These are phyloP conservation scores for Ancistrus triradiatus DNA, from an alignment of 2,113 vertebrate genomes.

Conservation along the genomic window DNA sequence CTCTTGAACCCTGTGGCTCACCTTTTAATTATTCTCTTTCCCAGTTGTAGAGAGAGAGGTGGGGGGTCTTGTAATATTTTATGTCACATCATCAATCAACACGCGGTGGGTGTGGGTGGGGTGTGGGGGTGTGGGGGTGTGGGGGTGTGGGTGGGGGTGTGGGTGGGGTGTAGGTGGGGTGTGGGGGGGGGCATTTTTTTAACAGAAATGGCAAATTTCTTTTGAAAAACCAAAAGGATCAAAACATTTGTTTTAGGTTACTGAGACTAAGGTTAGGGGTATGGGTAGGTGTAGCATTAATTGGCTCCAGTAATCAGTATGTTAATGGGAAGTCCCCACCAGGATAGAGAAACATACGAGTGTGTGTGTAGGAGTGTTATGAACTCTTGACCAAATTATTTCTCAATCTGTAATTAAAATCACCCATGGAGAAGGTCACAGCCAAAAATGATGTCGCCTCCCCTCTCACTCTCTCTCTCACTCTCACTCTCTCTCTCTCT, in stretches of 20 bases:
- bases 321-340: too few relatives aligned
- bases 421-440: slow-evolving; percentile 40
- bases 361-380: neutral
- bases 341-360: neutral
- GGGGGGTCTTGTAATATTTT: neutral
- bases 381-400: slow-evolving; percentile 29
- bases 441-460: too few relatives aligned
- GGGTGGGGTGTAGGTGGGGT: too few relatives aligned
- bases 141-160: too few relatives aligned
- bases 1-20: slow-evolving; percentile 15
- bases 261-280: too few relatives aligned
- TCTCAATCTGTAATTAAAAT: slow-evolving; percentile 53
- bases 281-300: too few relatives aligned
- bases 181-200: too few relatives aligned
- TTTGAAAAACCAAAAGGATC: too few relatives aligned
- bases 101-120: neutral
- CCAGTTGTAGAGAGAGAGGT: neutral
- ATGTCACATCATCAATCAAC: slow-evolving; percentile 32
- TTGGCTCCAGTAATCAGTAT: too few relatives aligned
- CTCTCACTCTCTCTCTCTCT: slow-evolving; percentile 1
- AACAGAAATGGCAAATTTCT: too few relatives aligned
- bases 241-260: too few relatives aligned
- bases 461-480: neutral
- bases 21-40: slow-evolving; percentile 20
- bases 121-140: slow-evolving; percentile 2